phyloP scores from a whole-genome alignment of 2,888 invertebrate genomes.

The Tryphoninae sp. region DNA sequence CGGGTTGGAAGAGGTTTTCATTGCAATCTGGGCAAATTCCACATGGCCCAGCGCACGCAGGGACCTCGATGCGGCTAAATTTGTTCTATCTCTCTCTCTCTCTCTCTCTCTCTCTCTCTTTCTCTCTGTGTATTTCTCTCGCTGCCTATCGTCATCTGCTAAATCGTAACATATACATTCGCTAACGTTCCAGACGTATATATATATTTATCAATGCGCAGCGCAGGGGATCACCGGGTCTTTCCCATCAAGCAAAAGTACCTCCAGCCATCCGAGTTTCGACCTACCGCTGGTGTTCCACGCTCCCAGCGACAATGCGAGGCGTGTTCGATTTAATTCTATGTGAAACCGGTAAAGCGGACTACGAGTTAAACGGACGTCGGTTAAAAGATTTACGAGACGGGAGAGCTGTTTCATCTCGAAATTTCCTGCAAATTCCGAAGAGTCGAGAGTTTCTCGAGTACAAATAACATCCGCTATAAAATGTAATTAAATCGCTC shows the following conservation, averaged over 20 bases:
- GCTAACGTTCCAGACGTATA: constrained; percentile 1
- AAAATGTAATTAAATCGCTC: constrained; percentile 4
- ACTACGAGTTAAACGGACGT: constrained; percentile 1
- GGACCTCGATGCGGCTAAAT: constrained; percentile 47
- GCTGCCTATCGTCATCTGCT: constrained; percentile 39
- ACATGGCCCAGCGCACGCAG: constrained; percentile 38
- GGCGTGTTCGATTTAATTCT: constrained; percentile 23
- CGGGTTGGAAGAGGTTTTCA: constrained; percentile 31
- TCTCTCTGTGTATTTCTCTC: not conserved
- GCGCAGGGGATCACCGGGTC: constrained; percentile 9
- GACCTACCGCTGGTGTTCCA: not conserved
- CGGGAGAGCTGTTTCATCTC: constrained; percentile 1
- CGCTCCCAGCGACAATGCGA: constrained; percentile 5
- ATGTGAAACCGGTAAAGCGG: not conserved
- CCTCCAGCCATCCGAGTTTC: constrained; percentile 13
- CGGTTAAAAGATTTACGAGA: constrained; percentile 18
- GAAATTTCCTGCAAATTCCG: constrained; percentile 10
- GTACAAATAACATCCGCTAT: not conserved
- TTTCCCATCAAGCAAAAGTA: constrained; percentile 42
- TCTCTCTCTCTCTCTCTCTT: constrained; percentile 10
- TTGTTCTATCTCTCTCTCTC: constrained; percentile 14
- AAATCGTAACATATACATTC: constrained; percentile 30
- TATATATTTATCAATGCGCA: not conserved
- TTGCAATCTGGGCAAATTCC: constrained; percentile 56
- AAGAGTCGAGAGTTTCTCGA: not conserved